Base-by-base conservation (phyloP, 2,888 invertebrate genomes). In the Zygothrica quintamaculata region DNA sequence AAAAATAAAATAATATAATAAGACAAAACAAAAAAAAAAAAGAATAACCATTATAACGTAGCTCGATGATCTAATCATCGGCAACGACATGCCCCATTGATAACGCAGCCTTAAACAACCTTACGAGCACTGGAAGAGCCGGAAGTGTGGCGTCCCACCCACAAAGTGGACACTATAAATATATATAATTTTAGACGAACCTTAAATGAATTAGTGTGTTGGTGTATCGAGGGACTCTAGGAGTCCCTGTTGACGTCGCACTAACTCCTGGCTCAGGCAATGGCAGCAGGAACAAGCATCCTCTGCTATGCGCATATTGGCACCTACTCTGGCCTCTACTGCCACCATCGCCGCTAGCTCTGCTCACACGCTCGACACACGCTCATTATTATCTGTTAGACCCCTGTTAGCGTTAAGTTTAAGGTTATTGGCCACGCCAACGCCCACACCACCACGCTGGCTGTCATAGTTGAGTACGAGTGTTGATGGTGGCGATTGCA, bases 331-430 rank as follows among this genome's bases (percentile, higher is more conserved):
- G 29, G 71, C 80, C 51, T 71, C 85, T 22, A 65, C 74, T 64
- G 70, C 61, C 47, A 84, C 80, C 84, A 86, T 86, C 80, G 80
- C 84, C 81, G 84, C 84, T 57, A 77, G 66, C 77, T 80, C 66
- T 60, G 67, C 75, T 89, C 74, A 89, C 70, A 88, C 89, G 61
- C 77, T 88, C 18, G 88, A 88, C 31, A 88, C 77, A 22, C 60
- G 76, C 51, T 87, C 78, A 12, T 81, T 76, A 34, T 80, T 84
- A 51, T 84, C 74, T 33, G 18, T 22, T 22, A 70, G 36, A 33
- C 56, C 43, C 5, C 42, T 12, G 11, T 76, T 62, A 3, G 64
- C 47, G 47, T 55, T 70, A 4, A 71, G 59, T 18, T 74, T 70
- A 5, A 66, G 59, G 6, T 79, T 84, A 37, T 77, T 88, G 52